These are phyloP conservation scores for Hyperoodon ampullatus DNA, from an alignment of 2,113 vertebrate species.

Conservation along the genomic window DNA sequence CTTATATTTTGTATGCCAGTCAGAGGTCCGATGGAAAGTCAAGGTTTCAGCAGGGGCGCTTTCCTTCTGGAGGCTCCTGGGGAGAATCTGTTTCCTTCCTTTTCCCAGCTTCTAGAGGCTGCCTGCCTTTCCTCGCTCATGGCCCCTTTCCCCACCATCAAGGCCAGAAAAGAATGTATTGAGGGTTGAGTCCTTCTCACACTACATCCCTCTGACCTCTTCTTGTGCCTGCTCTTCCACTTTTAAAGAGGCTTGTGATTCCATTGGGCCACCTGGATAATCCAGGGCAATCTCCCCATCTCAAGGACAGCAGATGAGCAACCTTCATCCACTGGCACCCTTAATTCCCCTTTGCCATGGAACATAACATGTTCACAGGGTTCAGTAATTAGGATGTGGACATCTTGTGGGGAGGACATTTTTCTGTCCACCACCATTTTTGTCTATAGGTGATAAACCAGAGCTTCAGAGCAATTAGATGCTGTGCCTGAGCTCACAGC, in stretches of 20 bases:
- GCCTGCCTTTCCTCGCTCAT: not conserved
- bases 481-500: not conserved
- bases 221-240: not conserved
- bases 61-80: not conserved
- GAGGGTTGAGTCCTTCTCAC: not conserved
- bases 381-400: not conserved
- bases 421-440: not conserved
- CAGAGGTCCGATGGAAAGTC: not conserved
- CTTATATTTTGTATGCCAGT: not conserved
- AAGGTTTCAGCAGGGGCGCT: no score
- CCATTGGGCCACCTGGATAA: not conserved
- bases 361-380: not conserved
- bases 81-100: not conserved
- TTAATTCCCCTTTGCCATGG: not conserved
- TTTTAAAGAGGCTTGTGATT: not conserved
- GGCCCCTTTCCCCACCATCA: no score
- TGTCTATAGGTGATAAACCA: not conserved
- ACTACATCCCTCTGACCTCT: not conserved
- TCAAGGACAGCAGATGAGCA: not conserved
- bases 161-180: not conserved
- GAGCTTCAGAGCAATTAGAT: not conserved
- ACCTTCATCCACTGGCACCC: not conserved
- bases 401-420: not conserved
- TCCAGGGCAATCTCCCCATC: not conserved
- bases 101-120: not conserved